These are phyloP conservation scores for Octonoba sinensis DNA, from an alignment of 2,888 invertebrate genomes.

Conservation along the genomic window DNA sequence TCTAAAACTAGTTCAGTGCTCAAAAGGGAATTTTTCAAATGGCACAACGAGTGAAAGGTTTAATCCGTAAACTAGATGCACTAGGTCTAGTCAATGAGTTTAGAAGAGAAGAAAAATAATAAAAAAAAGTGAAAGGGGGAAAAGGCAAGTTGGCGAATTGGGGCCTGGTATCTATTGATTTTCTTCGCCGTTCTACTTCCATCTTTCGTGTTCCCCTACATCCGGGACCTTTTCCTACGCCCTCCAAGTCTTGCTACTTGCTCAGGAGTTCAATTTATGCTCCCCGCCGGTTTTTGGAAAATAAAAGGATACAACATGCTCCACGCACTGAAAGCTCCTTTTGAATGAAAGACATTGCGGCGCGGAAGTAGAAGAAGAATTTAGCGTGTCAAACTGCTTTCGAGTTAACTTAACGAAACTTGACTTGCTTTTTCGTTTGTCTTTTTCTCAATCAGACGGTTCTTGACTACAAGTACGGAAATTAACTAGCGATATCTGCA, in stretches of 20 bases:
- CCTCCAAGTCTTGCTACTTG: slow-evolving; percentile 29
- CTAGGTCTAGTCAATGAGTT: slow-evolving; percentile 49
- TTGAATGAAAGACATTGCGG: too few relatives aligned
- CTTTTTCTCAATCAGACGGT: background rate
- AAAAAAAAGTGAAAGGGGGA: slow-evolving; percentile 43
- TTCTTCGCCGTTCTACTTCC: slow-evolving; percentile 60
- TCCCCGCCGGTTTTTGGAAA: slow-evolving; percentile 36
- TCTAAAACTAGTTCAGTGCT: background rate
- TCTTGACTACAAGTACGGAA: background rate
- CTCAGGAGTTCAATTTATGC: slow-evolving; percentile 52
- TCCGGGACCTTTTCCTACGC: slow-evolving; percentile 52
- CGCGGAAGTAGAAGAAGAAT: too few relatives aligned
- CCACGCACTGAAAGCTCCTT: background rate
- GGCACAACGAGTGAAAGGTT: background rate
- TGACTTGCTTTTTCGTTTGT: background rate
- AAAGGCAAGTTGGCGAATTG: slow-evolving; percentile 61
- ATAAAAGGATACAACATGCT: slow-evolving; percentile 44
- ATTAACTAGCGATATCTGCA: too few relatives aligned
- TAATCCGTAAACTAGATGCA: slow-evolving; percentile 30
- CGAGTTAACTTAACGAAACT: too few relatives aligned
- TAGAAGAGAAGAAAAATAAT: slow-evolving; percentile 1
- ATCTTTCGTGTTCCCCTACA: slow-evolving; percentile 61
- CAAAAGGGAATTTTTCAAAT: slow-evolving; percentile 1
- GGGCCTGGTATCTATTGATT: slow-evolving; percentile 61
- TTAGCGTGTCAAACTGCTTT: too few relatives aligned